Base-by-base conservation (phyloP, 2,888 invertebrate species). In the Ganaspis brasiliensis region DNA sequence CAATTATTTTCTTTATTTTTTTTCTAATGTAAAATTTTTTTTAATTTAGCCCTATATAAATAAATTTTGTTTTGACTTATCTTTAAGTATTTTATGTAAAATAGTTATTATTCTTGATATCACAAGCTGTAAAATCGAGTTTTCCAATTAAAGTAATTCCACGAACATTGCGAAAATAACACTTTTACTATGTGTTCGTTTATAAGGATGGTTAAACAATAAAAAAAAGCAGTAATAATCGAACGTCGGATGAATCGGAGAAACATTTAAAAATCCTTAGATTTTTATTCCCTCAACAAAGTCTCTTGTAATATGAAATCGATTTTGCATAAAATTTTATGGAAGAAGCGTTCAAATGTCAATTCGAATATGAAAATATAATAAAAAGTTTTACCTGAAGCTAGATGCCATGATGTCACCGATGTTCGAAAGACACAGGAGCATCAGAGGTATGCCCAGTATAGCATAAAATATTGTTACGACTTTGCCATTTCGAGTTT, bases 381-480 rank as follows among this genome's bases (percentile, higher is more conserved):
- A 31, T 67, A 63, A 45, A 56, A 67, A 67, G 26, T 67, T 59
- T 83, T 87, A 94, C 94, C 96, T 94, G 93, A 98, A 98, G 8
- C 97, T 97, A 61, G 97, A 97, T 1, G 98, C 98, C 97, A 98
- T 97, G 81, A 97, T 96, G 90, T 98, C 97, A 6, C 98, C 98
- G 85, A 98, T 98, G 92, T 97, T 98, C 74, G 98, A 98, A 82
- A 98, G 94, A 87, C 98, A 98, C 19, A 98, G 94, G 86, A 98
- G 94, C 98, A 98, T 98, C 83, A 98, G 93, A 0, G 98, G 98
- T 84, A 98, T 98, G 63, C 97, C 98, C 82, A 98, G 93, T 89
- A 98, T 98, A 26, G 98, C 98, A 92, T 98, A 98, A 91, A 98
- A 96, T 88, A 98, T 98, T 14, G 98, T 98, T 82, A 97, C 96